Base-by-base conservation (phyloP, 2,113 vertebrate species). In the Malaclemys terrapin region DNA sequence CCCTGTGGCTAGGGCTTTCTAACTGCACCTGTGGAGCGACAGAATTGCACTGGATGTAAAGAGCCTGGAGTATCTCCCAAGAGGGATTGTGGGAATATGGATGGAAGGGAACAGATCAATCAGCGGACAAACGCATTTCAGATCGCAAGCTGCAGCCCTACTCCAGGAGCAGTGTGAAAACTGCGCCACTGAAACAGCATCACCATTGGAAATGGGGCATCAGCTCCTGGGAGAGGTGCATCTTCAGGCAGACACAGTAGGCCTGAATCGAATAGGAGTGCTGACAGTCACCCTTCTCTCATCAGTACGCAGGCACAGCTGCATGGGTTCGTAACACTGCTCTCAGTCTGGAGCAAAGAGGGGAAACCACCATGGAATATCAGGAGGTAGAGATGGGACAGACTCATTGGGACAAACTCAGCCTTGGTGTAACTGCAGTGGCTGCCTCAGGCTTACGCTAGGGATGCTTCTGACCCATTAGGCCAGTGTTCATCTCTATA, bases 21-120 rank as follows among this genome's bases (percentile, higher is more conserved):
- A 75, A 22, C 69, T 42, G n/a, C n/a, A n/a, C 10, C 10, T 75
- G 69, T 10, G 0, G 69, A 19, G 11, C 5, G 8, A 42, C 69
- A 75, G 9, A 75, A 75, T 9, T n/a, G 2, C 3, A 16, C 35
- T 5, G 0, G 5, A 42, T 8, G 13, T 8, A 19, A 62, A 2
- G 6, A 1, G 9, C 27, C 1, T 0, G 5, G 50, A 45, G 5
- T 7, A 49, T 82, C 84, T 87, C 79, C 79, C 12, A 0, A 31
- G n/a, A 62, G 65, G 89, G 82, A 56, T 0, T 4, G 3, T 54
- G 52, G 56, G 16, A 16, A 75, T 20, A 47, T 9, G 52, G 87
- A 24, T 69, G 85, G 45, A 72, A n/a, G 35, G n/a, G 65, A 38
- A 19, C 35, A 22, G n/a, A 38, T 72, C 65, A 38, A 38, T 72